phyloP scores from a whole-genome alignment of 2,888 invertebrate species.

The Mythimna lalbum region DNA sequence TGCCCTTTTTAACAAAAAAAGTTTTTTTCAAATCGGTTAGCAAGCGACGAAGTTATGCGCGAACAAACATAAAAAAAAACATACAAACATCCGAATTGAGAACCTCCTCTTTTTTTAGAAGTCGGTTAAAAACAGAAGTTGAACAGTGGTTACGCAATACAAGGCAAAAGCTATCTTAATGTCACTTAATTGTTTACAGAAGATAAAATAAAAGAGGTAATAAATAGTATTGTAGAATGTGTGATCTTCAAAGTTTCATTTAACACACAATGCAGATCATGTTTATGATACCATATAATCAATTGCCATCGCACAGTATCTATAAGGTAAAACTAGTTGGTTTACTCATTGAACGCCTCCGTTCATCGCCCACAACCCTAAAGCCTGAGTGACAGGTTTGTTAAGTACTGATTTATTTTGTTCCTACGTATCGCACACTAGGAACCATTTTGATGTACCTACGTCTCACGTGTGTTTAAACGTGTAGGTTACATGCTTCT shows the following conservation, averaged over 20 bases:
- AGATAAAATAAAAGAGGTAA: constrained; percentile 17
- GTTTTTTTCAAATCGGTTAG: too few relatives aligned
- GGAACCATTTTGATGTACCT: constrained; percentile 16
- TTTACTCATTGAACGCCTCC: constrained; percentile 79
- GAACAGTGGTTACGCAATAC: constrained; percentile 18
- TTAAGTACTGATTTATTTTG: constrained; percentile 69
- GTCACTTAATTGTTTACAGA: constrained; percentile 10
- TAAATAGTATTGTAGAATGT: constrained; percentile 32
- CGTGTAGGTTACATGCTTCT: too few relatives aligned
- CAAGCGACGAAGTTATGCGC: too few relatives aligned
- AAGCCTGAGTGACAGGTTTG: constrained; percentile 70
- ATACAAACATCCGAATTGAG: too few relatives aligned
- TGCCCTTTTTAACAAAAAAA: too few relatives aligned
- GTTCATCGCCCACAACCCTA: constrained; percentile 74
- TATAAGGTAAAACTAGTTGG: constrained; percentile 73
- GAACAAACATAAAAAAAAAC: too few relatives aligned
- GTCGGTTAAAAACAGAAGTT: constrained; percentile 15
- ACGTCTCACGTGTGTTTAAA: neutral
- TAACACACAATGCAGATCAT: constrained; percentile 56
- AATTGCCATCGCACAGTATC: constrained; percentile 65
- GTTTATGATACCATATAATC: constrained; percentile 68
- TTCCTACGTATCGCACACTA: constrained; percentile 47
- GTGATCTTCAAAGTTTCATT: constrained; percentile 18
- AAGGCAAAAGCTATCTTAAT: neutral
- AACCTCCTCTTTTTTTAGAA: too few relatives aligned